A percentile compares a stretch with the other conserved stretches of the same genome.
These are phyloP conservation scores for Semicossyphus pulcher DNA, from an alignment of 2,113 vertebrate species.

Conservation along the genomic window DNA sequence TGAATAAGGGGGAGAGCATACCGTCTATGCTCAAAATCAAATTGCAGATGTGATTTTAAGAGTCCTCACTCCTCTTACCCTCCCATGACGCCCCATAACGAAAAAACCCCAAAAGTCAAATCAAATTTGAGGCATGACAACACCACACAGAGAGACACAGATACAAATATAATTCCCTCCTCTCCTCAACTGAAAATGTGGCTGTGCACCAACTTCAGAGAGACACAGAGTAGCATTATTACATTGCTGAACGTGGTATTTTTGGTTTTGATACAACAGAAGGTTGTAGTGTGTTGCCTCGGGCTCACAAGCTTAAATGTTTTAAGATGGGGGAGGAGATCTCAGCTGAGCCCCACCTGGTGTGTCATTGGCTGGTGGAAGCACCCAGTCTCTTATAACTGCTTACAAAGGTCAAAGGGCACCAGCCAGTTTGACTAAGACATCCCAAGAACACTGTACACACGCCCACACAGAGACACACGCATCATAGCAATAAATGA, in stretches of 20 bases:
- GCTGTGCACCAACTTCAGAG: slow-evolving; percentile 68
- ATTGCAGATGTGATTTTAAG: slow-evolving; percentile 69
- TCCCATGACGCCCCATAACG: slow-evolving; percentile 50
- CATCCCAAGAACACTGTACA: slow-evolving; percentile 76
- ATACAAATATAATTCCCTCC: slow-evolving; percentile 77
- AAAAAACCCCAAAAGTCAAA: slow-evolving; percentile 41
- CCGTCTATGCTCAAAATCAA: slow-evolving; percentile 74
- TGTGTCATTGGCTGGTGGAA: slow-evolving; percentile 66
- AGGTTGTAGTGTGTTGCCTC: slow-evolving; percentile 73
- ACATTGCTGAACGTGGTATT: slow-evolving; percentile 79
- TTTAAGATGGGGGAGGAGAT: slow-evolving; percentile 59
- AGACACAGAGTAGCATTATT: slow-evolving; percentile 75
- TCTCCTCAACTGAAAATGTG: slow-evolving; percentile 76
- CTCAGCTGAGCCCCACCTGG: slow-evolving; percentile 54
- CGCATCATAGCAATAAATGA: slow-evolving; percentile 72
- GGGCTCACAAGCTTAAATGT: slow-evolving; percentile 63
- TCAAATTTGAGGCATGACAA: slow-evolving; percentile 72
- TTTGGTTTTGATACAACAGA: slow-evolving; percentile 84
- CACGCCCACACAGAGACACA: slow-evolving; percentile 73
- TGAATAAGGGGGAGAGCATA: slow-evolving; percentile 63
- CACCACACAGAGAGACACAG: slow-evolving; percentile 74
- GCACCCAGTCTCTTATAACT: slow-evolving; percentile 65
- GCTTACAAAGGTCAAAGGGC: slow-evolving; percentile 67
- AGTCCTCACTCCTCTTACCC: slow-evolving; percentile 58
- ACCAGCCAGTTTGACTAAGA: slow-evolving; percentile 62